Evolutionary conservation across 35 echinoderm and acorn worm genomes (phyloP), one percentile per base, ranked within the genome.

Genomic region (Lytechinus pictus): DNA sequence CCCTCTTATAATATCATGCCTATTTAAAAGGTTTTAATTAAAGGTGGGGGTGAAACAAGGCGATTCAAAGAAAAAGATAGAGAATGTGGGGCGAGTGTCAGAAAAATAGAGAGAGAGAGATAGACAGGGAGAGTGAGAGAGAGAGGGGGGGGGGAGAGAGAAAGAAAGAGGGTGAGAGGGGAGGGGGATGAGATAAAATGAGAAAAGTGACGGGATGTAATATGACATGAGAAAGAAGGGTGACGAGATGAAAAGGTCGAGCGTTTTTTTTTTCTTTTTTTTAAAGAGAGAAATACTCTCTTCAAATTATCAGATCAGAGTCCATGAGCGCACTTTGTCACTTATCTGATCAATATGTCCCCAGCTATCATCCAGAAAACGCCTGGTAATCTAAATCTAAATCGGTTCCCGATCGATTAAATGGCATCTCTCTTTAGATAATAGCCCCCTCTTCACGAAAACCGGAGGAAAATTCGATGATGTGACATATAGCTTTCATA

Each of bases 371-470:
- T 55, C 27, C 52, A 57, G 24, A 93, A 93, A 93, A 57, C 28
- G 88, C 88, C 3, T 54, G 28, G 88, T 44, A 52, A 90, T 90
- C 88, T 54, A 90, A 90, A 93, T 54, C 92, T 16, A 93, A 93
- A 93, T 93, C 92, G 92, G 92, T 57, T 55, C 27, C 29, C 29
- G 57, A 93, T 93, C 92, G 92, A 93, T 93, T 93, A 93, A 93
- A 93, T 93, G 92, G 92, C 92, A 93, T 54, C 54, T 93, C 92
- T 55, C 54, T 93, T 93, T 93, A 55, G 92, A 93, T 93, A 93
- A 55, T 90, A 90, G 88, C 88, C 88, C 28, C 88, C 88, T 90
- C 13, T 44, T 44, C 28, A 21, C 33, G 8, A 90, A 9, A 88
- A 88, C 9, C 33, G n/a, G 88, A 90, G 52, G 24, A 90, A 90